These are phyloP conservation scores for Chrysogorgia sp. DNA, from an alignment of 92 coral and sea anemone genomes.

Conservation along the genomic window DNA sequence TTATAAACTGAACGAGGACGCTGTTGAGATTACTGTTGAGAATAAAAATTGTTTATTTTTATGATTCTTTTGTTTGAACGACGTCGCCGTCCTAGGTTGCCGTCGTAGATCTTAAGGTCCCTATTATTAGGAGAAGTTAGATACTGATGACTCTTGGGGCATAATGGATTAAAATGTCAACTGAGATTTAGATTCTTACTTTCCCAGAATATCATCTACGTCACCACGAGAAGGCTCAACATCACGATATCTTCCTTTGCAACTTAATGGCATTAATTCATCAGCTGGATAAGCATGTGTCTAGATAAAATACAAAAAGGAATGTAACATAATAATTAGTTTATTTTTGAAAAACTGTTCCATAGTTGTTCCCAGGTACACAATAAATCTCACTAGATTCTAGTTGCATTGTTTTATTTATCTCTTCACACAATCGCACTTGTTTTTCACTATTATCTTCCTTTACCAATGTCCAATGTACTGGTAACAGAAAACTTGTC, in stretches of 20 bases:
- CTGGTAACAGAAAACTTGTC: too few relatives aligned
- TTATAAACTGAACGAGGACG: too few relatives aligned
- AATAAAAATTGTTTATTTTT: not conserved
- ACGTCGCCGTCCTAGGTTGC: too few relatives aligned
- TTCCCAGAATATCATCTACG: slow-evolving; percentile 96
- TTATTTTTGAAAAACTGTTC: not conserved
- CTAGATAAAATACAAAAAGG: slow-evolving; percentile 51
- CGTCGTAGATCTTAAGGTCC: too few relatives aligned
- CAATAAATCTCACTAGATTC: not conserved
- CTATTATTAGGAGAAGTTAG: too few relatives aligned
- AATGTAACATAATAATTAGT: not conserved
- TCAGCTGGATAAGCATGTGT: slow-evolving; percentile 96
- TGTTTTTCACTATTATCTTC: too few relatives aligned
- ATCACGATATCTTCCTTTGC: slow-evolving; percentile 93
- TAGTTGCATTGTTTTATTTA: not conserved
- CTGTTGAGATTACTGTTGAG: too few relatives aligned
- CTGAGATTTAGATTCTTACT: too few relatives aligned
- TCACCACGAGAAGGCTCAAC: slow-evolving; percentile 93
- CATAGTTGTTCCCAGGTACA: not conserved
- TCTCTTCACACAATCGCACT: too few relatives aligned
- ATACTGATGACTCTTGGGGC: too few relatives aligned
- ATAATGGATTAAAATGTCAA: not conserved
- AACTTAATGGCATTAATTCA: slow-evolving; percentile 97
- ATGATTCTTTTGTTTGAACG: not conserved
- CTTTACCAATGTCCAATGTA: too few relatives aligned